Base-by-base conservation (phyloP, 2,888 invertebrate species). In the Calephelis perditalis region DNA sequence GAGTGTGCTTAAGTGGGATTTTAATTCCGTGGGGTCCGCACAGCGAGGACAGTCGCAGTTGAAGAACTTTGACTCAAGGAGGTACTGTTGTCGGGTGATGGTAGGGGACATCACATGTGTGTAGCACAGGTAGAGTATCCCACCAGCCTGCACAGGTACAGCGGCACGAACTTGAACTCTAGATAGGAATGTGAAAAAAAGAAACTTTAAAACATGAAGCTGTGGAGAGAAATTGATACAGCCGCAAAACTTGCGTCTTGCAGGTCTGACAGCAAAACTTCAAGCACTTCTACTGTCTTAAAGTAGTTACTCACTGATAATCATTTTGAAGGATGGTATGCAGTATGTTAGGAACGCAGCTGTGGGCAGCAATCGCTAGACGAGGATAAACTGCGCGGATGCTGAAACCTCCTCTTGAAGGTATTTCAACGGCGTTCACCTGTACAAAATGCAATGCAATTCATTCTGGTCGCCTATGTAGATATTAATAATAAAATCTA, bases 351-450 rank as follows among this genome's bases (percentile, higher is more conserved):
- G 96, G 94, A 3, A 96, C 92, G 76, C 97, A 97, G 71, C 93
- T 94, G 78, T 97, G 97, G 0, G 96, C 95, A 69, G 96, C 91
- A 64, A 97, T 91, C 5, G 94, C 93, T 7, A 96, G 87, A 62
- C 92, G 92, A 0, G 96, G 96, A 78, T 95, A 97, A n/a, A 97
- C 79, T 10, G 95, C 96, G 64, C 96, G 92, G 3, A 96, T 91
- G 15, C 92, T 91, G 73, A 92, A 93, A 0, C 95, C 95, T 44
- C 91, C 91, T 1, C 88, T 73, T 0, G 94, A 94, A 52, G 95
- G 92, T 0, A 95, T 93, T 79, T 96, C 96, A 67, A 96, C 95
- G 3, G 94, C 92, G 73, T 96, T 96, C 1, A 96, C 93, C 91
- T 90, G 70, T 11, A 61, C 5, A 6, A 47, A 61, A 49, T 15